Conservation (phyloP, 2,797 vertebrate genomes). For the Hippocampus kuda region DNA sequence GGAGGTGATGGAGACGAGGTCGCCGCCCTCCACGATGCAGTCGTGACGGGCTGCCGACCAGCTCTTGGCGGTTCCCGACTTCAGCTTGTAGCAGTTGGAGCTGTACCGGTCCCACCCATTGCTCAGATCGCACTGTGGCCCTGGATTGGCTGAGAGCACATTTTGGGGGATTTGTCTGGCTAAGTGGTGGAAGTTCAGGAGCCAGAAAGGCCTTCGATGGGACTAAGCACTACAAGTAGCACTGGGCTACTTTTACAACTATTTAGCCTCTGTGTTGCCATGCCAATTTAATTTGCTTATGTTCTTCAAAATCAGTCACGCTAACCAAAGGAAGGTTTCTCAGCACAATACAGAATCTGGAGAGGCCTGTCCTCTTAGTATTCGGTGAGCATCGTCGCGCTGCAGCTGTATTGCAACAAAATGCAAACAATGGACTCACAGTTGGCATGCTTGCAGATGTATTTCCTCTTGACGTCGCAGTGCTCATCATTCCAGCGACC, state of each 20-base stretch:
- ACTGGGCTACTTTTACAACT: too few species aligned
- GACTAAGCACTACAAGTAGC: too few species aligned
- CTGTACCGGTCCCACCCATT: slow-evolving; percentile 52
- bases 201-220: too few species aligned
- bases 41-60: slow-evolving; percentile 62
- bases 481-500: slow-evolving; percentile 68
- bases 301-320: too few species aligned
- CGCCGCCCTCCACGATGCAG: slow-evolving; percentile 62
- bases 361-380: background rate
- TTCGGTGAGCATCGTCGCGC: background rate
- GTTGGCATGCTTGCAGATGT: slow-evolving; percentile 67
- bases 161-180: too few species aligned
- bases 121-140: slow-evolving; percentile 55
- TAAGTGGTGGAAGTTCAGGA: too few species aligned
- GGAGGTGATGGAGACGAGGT: slow-evolving; percentile 62
- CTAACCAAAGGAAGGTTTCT: background rate
- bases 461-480: slow-evolving; percentile 50
- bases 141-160: slow-evolving; percentile 53
- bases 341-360: too few species aligned
- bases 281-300: too few species aligned
- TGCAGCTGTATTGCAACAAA: background rate
- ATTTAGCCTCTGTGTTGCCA: too few species aligned
- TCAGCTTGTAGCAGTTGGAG: slow-evolving; percentile 68
- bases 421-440: slow-evolving; percentile 38
- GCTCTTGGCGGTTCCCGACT: slow-evolving; percentile 41